These are phyloP conservation scores for Chroicocephalus ridibundus DNA, from an alignment of 2,113 vertebrate species.

Conservation along the genomic window DNA sequence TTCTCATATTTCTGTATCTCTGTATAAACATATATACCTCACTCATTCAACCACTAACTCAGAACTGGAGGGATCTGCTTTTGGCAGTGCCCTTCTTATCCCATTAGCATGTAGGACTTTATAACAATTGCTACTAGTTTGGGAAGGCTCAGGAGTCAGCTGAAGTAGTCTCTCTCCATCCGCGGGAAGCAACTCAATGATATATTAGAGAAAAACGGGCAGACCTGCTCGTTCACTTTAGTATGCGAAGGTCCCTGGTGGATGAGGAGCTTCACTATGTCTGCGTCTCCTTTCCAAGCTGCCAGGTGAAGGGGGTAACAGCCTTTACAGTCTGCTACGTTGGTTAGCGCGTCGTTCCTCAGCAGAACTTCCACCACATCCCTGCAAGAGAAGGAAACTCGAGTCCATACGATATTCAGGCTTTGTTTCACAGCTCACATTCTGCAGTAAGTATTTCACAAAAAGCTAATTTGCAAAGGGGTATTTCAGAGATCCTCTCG, in stretches of 20 bases:
- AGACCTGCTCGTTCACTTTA: conserved; percentile 96
- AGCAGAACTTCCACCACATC: conserved; percentile 93
- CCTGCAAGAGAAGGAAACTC: conserved; percentile 70
- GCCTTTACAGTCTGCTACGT: conserved; percentile 95
- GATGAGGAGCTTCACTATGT: conserved; percentile 92
- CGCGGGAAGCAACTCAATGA: background rate
- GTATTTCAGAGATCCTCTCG: background rate
- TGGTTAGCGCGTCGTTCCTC: conserved; percentile 93
- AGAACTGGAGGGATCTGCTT: background rate
- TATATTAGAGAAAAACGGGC: conserved; percentile 12
- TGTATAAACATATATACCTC: background rate
- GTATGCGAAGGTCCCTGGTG: conserved; percentile 95
- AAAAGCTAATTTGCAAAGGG: background rate
- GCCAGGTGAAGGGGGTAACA: conserved; percentile 97
- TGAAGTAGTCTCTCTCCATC: background rate
- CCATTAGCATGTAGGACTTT: background rate
- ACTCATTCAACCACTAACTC: background rate
- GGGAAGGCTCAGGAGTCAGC: background rate
- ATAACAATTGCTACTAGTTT: background rate
- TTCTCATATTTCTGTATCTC: background rate
- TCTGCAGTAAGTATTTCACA: background rate
- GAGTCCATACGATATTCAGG: background rate
- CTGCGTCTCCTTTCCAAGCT: conserved; percentile 96
- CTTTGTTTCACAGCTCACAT: background rate
- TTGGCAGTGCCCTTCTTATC: background rate